Conservation (phyloP, 2,888 invertebrate species). For the Andrena fulva region DNA sequence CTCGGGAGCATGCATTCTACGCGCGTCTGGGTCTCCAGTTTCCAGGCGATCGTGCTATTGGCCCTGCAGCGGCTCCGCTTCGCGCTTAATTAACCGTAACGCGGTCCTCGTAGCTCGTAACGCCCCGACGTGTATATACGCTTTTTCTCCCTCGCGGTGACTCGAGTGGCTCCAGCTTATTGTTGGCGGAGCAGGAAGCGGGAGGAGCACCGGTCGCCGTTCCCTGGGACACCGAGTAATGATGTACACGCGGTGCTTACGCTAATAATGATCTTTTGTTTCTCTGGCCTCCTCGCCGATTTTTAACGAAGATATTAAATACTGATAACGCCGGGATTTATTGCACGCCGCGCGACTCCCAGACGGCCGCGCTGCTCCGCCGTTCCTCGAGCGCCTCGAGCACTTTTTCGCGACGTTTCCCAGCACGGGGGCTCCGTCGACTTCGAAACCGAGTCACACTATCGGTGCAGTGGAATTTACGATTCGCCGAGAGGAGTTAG, state of each 20-base stretch:
- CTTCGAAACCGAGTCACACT: conserved; percentile 27
- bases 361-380: conserved; percentile 42
- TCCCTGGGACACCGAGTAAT: conserved; percentile 57
- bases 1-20: conserved; percentile 25
- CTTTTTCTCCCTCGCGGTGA: conserved; percentile 58
- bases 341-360: conserved; percentile 47
- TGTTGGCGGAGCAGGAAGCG: conserved; percentile 65
- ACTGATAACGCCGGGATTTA: conserved; percentile 58
- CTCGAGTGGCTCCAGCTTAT: conserved; percentile 55
- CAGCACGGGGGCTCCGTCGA: not conserved
- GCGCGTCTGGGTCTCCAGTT: conserved; percentile 63
- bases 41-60: conserved; percentile 59
- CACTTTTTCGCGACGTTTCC: conserved; percentile 33
- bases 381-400: not conserved
- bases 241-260: conserved; percentile 65
- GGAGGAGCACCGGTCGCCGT: conserved; percentile 48
- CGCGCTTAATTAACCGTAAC: conserved; percentile 73
- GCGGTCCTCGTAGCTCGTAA: conserved; percentile 63
- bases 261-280: conserved; percentile 67
- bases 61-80: conserved; percentile 43
- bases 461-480: conserved; percentile 27
- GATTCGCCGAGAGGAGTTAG: not conserved
- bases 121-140: conserved; percentile 50
- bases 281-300: conserved; percentile 51
- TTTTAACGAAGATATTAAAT: conserved; percentile 60